Base-by-base conservation (phyloP, 2,113 vertebrate species). In the Bubo scandiacus region DNA sequence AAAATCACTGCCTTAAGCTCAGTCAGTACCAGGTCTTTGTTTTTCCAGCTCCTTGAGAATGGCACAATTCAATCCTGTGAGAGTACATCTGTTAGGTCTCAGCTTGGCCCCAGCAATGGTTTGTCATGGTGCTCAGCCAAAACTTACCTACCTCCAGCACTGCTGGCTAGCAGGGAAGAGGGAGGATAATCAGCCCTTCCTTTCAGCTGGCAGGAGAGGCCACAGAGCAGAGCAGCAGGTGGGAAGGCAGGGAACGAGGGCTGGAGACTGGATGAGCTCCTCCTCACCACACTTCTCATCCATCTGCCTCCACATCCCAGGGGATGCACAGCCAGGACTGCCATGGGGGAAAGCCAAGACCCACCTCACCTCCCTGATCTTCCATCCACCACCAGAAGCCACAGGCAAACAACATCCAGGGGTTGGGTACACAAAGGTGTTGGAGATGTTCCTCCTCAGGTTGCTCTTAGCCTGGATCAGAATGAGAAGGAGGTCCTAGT, bases 401-500 rank as follows among this genome's bases (percentile, higher is more conserved):
- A 43, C 30, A 49, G 9, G 34, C 12, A 81, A 58, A 45, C 26
- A 47, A 9, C 13, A 19, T 19, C 21, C 63, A 49, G 15, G 29
- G 15, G 2, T 0, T 59, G n/a, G 30, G 38, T 26, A 47, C n/a
- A 12, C 0, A 5, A 30, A 80, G 25, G 7, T 19, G 5, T 8
- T 49, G 42, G 51, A 78, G 22, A 17, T 15, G 15, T 17, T 78
- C 26, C 23, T 89, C 29, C 49, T 91, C 54, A 21, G 10, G 36
- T 29, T 73, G 26, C 61, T 80, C 25, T 83, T 71, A 36, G 32
- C 34, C 38, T 58, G 45, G 55, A 55, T 51, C 22, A 63, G 55
- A 80, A 66, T 1, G 25, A 54, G 23, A 20, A 45, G 32, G 18
- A 47, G 2, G 6, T 43, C 7, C 0, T 0, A 10, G 45, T 47